Evolutionary conservation across 2,888 invertebrate species (phyloP).

Genomic region (Dynastes maya): DNA sequence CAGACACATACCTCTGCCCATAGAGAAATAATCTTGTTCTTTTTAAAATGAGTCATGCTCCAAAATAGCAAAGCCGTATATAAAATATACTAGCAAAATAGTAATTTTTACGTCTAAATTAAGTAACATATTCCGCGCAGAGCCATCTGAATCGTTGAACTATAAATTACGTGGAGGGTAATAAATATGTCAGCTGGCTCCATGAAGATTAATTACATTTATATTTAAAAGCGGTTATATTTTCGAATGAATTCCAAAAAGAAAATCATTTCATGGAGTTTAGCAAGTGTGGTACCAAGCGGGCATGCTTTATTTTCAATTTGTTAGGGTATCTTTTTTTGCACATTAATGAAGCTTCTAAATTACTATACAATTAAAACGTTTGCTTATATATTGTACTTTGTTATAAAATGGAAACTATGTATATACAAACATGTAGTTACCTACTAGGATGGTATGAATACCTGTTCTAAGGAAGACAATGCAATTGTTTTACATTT

Average conservation of each 20-base stretch:
- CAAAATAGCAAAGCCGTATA: conserved; percentile 2
- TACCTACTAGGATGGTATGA: too few species aligned
- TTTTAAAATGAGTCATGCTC: conserved; percentile 5
- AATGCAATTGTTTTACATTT: too few species aligned
- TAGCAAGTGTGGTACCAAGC: neutral
- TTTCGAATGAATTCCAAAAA: conserved; percentile 31
- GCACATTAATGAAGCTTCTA: neutral
- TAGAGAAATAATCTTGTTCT: neutral
- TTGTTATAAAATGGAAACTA: too few species aligned
- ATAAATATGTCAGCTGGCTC: conserved; percentile 37
- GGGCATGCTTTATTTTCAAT: neutral
- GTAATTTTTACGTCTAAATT: conserved; percentile 41
- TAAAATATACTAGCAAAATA: conserved; percentile 21
- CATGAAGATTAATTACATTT: conserved; percentile 41
- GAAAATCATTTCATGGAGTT: conserved; percentile 24
- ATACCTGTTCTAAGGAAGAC: too few species aligned
- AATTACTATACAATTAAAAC: neutral
- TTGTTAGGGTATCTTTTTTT: conserved; percentile 1
- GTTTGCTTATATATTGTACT: too few species aligned
- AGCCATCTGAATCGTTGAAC: conserved; percentile 32
- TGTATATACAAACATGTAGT: too few species aligned
- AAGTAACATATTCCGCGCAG: conserved; percentile 30
- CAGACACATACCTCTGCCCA: neutral
- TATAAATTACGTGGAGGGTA: conserved; percentile 41
- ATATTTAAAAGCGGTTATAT: conserved; percentile 43